Evolutionary conservation across 2,113 vertebrate species (phyloP), one percentile per base, ranked within the genome.

Genomic region (Sclerurus mexicanus): DNA sequence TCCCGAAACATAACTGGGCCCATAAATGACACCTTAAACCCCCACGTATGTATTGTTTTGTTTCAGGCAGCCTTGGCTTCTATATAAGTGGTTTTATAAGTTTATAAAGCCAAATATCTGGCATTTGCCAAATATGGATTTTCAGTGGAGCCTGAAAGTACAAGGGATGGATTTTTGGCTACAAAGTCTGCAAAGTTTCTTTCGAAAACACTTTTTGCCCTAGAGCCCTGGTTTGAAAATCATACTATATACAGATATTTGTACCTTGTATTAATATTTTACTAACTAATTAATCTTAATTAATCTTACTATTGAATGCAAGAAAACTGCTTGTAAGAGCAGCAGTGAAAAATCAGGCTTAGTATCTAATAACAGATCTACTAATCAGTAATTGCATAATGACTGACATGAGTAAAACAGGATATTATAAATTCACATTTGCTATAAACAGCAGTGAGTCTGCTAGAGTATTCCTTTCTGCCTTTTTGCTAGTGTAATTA

Each of bases 51-150:
- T 35, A 23, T 19, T 20, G 5, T 22, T 73, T 84, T 33, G 5
- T 80, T 81, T 88, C 42, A 69, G 50, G 14, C 14, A 90, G 53
- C 12, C 23, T 90, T 79, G 79, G 8, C 18, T 55, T 80, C 56
- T 47, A 8, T 21, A 81, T 63, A 35, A 52, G 10, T 22, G 13
- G 5, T 55, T 96, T 89, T 75, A 35, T 35, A 62, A 71, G 74
- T 83, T 66, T 67, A 39, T 33, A 86, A 71, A 23, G n/a, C 15
- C 9, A 9, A 69, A 63, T 50, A 85, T 33, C 35, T 33, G 27
- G 37, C 0, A 0, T 82, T 22, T 0, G 1, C 7, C 27, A 35
- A 27, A 58, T 52, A 42, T 55, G 49, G 21, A 31, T 87, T 68
- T 89, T 75, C 47, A 68, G 4, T 23, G 37, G 31, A 22, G 12